phyloP scores from a whole-genome alignment of 2,797 vertebrate species.

The Trichosurus vulpecula region DNA sequence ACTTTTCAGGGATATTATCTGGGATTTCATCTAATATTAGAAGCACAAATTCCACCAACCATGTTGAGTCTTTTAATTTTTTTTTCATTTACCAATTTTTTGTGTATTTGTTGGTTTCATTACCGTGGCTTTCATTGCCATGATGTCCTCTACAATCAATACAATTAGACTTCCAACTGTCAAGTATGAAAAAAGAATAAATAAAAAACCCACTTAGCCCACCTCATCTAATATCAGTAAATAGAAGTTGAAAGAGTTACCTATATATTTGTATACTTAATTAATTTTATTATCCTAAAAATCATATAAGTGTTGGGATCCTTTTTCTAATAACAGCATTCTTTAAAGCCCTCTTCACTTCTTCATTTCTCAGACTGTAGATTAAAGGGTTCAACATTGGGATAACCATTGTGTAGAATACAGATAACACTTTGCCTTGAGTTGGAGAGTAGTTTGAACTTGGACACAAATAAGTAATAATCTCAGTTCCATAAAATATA shows the following conservation, averaged over 20 bases:
- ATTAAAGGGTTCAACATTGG: conserved; percentile 70
- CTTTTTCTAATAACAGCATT: conserved; percentile 6
- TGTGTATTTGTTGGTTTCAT: too few relatives aligned
- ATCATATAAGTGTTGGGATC: background rate
- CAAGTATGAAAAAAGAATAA: background rate
- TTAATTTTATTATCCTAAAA: background rate
- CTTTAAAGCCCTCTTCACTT: conserved; percentile 62
- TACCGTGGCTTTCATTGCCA: too few relatives aligned
- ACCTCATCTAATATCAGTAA: background rate
- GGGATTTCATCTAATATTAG: too few relatives aligned
- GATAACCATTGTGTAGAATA: conserved; percentile 61
- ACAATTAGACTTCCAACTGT: too few relatives aligned
- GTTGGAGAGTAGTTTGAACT: conserved; percentile 32
- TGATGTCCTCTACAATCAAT: too few relatives aligned
- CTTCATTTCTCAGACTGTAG: conserved; percentile 65
- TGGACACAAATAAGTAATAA: conserved; percentile 64
- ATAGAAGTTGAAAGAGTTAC: too few relatives aligned
- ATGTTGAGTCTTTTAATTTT: too few relatives aligned
- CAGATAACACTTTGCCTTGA: conserved; percentile 55
- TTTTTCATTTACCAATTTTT: too few relatives aligned
- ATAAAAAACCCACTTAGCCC: background rate
- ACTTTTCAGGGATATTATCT: too few relatives aligned
- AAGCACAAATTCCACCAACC: too few relatives aligned
- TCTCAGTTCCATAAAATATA: conserved; percentile 55
- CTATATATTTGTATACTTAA: background rate